These are phyloP conservation scores for Sphaerophoria taeniata DNA, from an alignment of 2,888 invertebrate species.

Conservation along the genomic window DNA sequence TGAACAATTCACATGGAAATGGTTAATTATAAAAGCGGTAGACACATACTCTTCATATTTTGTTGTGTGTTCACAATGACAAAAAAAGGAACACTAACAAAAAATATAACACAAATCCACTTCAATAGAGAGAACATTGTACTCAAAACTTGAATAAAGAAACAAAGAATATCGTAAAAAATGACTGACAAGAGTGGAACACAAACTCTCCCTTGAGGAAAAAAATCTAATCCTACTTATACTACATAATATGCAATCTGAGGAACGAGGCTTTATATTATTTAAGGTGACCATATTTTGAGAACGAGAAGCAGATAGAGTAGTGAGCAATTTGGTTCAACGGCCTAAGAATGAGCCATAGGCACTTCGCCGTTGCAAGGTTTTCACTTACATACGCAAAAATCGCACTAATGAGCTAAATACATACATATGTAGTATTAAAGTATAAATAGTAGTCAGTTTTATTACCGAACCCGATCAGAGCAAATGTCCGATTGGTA, in stretches of 20 bases:
- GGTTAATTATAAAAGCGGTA: constrained; percentile 60
- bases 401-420: too few species aligned
- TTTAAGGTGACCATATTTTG: too few species aligned
- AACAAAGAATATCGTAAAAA: constrained; percentile 43
- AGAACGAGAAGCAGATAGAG: too few species aligned
- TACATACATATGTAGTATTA: too few species aligned
- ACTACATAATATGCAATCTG: not conserved
- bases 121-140: constrained; percentile 51
- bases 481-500: too few species aligned
- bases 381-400: too few species aligned
- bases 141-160: constrained; percentile 41
- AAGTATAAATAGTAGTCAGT: too few species aligned
- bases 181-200: constrained; percentile 34
- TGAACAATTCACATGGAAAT: constrained; percentile 57
- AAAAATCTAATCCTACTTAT: not conserved
- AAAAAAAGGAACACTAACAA: constrained; percentile 19
- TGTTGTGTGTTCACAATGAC: constrained; percentile 7
- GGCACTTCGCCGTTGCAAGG: too few species aligned
- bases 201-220: not conserved
- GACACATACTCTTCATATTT: constrained; percentile 42
- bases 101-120: constrained; percentile 29
- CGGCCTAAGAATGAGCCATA: too few species aligned
- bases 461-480: too few species aligned
- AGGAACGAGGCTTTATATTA: too few species aligned
- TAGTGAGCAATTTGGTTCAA: too few species aligned